Conservation (phyloP, 2,113 vertebrate genomes). For the Nesoenas mayeri region DNA sequence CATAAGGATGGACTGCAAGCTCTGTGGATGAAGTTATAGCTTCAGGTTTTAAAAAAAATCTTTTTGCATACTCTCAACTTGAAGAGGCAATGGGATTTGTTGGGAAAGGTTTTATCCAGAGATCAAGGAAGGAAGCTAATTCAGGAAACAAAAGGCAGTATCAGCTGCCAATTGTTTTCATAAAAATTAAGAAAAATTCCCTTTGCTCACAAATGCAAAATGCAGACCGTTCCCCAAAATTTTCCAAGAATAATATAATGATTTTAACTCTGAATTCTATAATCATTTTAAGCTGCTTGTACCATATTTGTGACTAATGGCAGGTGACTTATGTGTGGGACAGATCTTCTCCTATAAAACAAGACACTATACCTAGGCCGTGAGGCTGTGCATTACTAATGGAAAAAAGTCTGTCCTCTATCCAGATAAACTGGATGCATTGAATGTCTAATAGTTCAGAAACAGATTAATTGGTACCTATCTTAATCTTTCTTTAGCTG, state of each 20-base stretch:
- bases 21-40: not conserved
- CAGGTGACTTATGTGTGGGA: not conserved
- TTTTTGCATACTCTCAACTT: not conserved
- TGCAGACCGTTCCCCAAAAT: not conserved
- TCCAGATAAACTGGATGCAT: not conserved
- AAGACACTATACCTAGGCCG: not conserved
- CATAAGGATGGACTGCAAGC: not conserved
- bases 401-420: not conserved
- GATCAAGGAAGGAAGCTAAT: not conserved
- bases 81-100: not conserved
- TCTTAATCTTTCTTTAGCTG: conserved; percentile 21
- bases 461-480: conserved; percentile 9
- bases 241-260: conserved; percentile 13
- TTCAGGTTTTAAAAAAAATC: not conserved
- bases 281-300: conserved; percentile 26
- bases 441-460: not conserved
- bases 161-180: not conserved
- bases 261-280: conserved; percentile 12
- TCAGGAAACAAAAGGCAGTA: not conserved
- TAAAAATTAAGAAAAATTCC: not conserved
- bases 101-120: not conserved
- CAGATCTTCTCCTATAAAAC: not conserved
- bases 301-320: conserved; percentile 2
- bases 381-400: not conserved
- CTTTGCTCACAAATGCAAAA: not conserved